These are phyloP conservation scores for Gracilinanus agilis DNA, from an alignment of 2,113 vertebrate species.

Conservation along the genomic window DNA sequence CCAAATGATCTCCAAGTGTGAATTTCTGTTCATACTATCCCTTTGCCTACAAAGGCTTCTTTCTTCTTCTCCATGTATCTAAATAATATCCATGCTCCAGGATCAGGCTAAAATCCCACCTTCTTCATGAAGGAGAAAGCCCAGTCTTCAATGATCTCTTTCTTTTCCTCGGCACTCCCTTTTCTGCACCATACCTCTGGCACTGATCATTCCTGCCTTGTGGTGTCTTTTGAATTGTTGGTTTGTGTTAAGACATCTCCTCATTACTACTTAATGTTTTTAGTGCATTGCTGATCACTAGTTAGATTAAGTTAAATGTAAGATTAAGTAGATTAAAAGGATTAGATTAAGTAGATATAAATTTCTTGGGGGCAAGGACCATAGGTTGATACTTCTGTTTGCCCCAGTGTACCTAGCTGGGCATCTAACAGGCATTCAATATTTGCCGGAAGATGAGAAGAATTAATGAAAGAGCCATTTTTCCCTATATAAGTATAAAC, in stretches of 20 bases:
- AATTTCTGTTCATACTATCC: background rate
- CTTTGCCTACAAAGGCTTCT: background rate
- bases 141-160: background rate
- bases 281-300: background rate
- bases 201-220: background rate
- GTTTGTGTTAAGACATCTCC: background rate
- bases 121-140: background rate
- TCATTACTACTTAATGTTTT: background rate
- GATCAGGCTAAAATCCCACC: background rate
- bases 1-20: background rate
- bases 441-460: background rate
- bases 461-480: background rate
- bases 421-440: background rate
- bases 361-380: background rate
- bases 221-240: background rate
- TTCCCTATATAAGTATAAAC: background rate
- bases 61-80: background rate
- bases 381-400: background rate
- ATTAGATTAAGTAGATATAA: background rate
- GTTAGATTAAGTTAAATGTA: background rate
- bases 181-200: background rate
- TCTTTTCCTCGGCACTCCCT: background rate
- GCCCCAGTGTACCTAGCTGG: background rate
- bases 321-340: background rate
- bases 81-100: background rate